Evolutionary conservation across 2,797 vertebrate genomes (phyloP), one percentile per base, ranked within the genome.

Genomic region (Erpetoichthys calabaricus): DNA sequence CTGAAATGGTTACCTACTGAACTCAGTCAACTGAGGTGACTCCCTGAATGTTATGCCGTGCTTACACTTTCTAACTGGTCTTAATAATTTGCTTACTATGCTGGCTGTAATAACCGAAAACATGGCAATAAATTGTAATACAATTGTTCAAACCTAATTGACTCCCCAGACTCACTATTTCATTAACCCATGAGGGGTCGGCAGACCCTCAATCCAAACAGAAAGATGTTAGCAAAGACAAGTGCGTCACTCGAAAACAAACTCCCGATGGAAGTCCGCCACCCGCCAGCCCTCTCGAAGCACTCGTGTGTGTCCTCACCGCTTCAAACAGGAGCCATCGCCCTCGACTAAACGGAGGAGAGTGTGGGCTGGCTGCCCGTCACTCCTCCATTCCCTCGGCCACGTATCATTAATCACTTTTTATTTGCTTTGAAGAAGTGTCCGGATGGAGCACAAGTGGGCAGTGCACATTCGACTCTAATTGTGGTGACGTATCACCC

Each of bases 401-500:
- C 59, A 71, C 65, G 66, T 56, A 62, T 72, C 65, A 68, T 71
- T 79, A 76, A 75, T 78, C 68, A 78, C 72, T 70, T 70, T 70
- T 72, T 71, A 75, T 73, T 70, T 71, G 63, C 69, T 61, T 59
- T 66, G n/a, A 72, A 73, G 68, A 67, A 68, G 62, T 69, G 68
- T 65, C 68, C 65, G 62, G 68, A 70, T 70, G 68, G 68, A 70
- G 59, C 65, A 73, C 66, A 72, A 80, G 73, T 71, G 71, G 67
- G 63, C 62, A 66, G 68, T 64, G 68, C 65, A 66, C 73, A 72
- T 68, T 77, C 72, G 60, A 69, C 77, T 67, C 74, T 75, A 73
- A 75, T 78, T 75, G 75, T 60, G 73, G 73, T 82, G 76, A 82
- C 62, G 73, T 73, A 73, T 71, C 64, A 72, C 72, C 64, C 73